Evolutionary conservation across 2,113 vertebrate genomes (phyloP), one percentile per base, ranked within the genome.

Genomic region (Perccottus glenii): DNA sequence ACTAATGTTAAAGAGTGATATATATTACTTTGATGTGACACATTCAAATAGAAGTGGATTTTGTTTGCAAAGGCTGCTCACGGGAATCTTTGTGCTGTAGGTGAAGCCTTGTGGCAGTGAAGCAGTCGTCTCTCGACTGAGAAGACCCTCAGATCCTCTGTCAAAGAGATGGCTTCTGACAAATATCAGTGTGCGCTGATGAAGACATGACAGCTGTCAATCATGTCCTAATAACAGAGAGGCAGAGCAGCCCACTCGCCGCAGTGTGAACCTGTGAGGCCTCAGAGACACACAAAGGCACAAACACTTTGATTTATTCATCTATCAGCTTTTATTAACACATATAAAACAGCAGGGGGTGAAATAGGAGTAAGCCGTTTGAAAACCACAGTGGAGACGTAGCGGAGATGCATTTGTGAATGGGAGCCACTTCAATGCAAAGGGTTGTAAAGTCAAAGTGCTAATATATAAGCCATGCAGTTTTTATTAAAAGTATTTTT

Each of bases 201-300:
- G 78, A 82, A 70, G 81, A 91, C 88, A 88, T 90, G 92, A 89
- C 91, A 92, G 89, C 90, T 91, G 91, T 85, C 91, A 90, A 53
- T 92, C 91, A 90, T 75, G 69, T 50, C 64, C 56, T 82, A 78
- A 77, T 78, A 81, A 87, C 81, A 19, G 82, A 59, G 73, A 84
- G 80, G 81, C 66, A 64, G 77, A 84, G 73, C 78, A 52, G 81
- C 83, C 75, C 64, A 11, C 78, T 60, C 36, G 44, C 53, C 27
- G 67, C 16, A 77, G 55, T 57, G 84, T 78, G 78, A 79, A 83
- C 75, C 75, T 44, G 71, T 11, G 44, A 76, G 70, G 67, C 65
- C 78, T 71, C 50, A 56, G 3, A 70, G 6, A 70, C 53, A 58
- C 51, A 53, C 69, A 55, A 55, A 55, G 35, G 52, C 53, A 68